Conservation (phyloP, 92 coral and sea anemone species). For the Pocillopora grandis region DNA sequence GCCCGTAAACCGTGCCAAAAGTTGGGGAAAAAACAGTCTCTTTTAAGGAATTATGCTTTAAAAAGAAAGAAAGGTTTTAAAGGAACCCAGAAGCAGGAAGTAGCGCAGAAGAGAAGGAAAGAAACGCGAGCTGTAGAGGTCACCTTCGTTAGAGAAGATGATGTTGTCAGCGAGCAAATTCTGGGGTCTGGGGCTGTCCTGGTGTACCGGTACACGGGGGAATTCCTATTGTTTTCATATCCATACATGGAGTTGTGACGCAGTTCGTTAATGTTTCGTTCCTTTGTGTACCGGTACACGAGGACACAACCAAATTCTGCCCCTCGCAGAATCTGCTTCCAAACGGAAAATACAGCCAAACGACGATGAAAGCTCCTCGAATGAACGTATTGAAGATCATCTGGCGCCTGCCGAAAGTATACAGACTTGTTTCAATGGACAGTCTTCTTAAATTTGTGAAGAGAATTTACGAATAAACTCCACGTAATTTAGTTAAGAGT, state of each 20-base stretch:
- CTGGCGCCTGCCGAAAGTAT: background rate
- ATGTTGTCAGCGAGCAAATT: slow-evolving; percentile 48
- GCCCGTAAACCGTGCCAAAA: slow-evolving; percentile 24
- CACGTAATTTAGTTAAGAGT: background rate
- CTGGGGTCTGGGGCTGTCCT: background rate
- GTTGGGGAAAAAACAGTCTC: slow-evolving; percentile 40
- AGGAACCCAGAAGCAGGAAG: slow-evolving; percentile 27
- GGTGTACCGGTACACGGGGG: too few species aligned
- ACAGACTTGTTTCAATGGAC: slow-evolving; percentile 14
- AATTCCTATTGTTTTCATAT: too few species aligned
- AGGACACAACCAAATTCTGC: slow-evolving; percentile 26
- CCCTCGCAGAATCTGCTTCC: slow-evolving; percentile 49
- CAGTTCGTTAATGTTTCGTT: too few species aligned
- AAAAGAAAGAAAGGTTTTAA: slow-evolving; percentile 47
- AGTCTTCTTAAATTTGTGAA: slow-evolving; percentile 10
- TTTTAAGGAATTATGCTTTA: slow-evolving; percentile 12
- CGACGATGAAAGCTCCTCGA: slow-evolving; percentile 8
- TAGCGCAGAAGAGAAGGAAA: too few species aligned
- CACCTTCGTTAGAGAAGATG: slow-evolving; percentile 57
- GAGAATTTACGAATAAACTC: background rate
- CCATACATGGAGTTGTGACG: too few species aligned
- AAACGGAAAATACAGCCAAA: slow-evolving; percentile 21
- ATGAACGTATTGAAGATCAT: background rate
- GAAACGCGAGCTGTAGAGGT: slow-evolving; percentile 27
- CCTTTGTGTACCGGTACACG: too few species aligned